These are phyloP conservation scores for Steinernema carpocapsae DNA, from an alignment of 2,888 invertebrate species.

Conservation along the genomic window DNA sequence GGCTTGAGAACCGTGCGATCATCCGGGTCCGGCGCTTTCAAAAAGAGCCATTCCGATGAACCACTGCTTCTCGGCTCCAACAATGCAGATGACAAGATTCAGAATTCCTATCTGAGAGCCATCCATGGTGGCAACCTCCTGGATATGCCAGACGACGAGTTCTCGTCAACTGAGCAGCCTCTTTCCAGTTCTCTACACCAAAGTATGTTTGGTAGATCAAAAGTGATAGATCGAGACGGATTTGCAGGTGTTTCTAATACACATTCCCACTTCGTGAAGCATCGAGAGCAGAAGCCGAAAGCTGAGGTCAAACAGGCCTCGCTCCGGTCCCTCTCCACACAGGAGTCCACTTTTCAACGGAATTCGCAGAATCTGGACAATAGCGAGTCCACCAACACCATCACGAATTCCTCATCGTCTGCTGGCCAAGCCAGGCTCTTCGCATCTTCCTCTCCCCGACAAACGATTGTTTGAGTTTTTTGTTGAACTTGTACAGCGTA, in stretches of 20 bases:
- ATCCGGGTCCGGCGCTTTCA: no score
- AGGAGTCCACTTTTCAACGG: neutral
- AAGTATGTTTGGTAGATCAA: no score
- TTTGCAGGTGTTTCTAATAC: neutral
- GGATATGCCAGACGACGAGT: neutral
- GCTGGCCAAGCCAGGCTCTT: neutral
- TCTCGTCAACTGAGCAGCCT: neutral
- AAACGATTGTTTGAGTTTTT: neutral
- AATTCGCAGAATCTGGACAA: neutral
- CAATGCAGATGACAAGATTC: neutral
- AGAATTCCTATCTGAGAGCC: neutral
- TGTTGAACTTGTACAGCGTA: neutral
- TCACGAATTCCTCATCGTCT: conserved; percentile 7
- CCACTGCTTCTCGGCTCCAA: no score
- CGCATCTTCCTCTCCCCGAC: neutral
- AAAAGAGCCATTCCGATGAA: neutral
- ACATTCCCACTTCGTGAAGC: neutral
- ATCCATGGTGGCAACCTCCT: neutral
- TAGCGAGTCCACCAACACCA: conserved; percentile 20
- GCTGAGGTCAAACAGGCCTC: no score
- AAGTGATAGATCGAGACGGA: no score
- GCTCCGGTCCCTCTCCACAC: neutral
- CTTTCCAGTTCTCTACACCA: neutral
- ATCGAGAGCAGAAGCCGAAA: neutral
- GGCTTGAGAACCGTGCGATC: no score